Evolutionary conservation across 2,113 vertebrate genomes (phyloP).

Genomic region (Chloropsis cyanopogon): DNA sequence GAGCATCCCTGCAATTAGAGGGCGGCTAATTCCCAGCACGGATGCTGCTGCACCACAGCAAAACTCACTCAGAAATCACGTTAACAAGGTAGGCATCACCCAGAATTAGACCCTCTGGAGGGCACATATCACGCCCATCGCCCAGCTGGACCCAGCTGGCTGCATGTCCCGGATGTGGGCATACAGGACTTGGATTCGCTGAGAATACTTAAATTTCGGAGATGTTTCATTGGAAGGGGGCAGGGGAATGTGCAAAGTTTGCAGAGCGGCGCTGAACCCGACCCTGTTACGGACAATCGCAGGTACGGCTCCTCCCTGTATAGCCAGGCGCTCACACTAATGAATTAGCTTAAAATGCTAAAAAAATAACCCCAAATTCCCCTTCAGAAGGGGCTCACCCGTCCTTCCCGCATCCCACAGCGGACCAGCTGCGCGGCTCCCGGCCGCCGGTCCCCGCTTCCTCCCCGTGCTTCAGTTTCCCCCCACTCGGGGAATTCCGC

Average conservation of each 20-base stretch:
- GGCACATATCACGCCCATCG: fast-evolving
- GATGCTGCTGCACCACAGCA: not conserved
- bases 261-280: not conserved
- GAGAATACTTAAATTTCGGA: not conserved
- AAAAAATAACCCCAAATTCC: not conserved
- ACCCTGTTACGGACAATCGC: not conserved
- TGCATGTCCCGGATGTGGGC: not conserved
- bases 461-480: not conserved
- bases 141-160: not conserved
- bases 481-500: not conserved
- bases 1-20: not conserved
- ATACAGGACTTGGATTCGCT: not conserved
- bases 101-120: not conserved
- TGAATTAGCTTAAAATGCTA: not conserved
- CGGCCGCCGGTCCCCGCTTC: not conserved
- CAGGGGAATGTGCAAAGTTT: not conserved
- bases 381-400: not conserved
- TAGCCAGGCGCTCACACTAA: not conserved
- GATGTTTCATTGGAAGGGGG: not conserved
- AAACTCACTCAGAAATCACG: not conserved
- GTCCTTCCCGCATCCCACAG: not conserved
- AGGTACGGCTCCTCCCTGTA: not conserved
- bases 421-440: not conserved
- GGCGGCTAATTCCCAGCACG: not conserved
- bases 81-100: not conserved